Evolutionary conservation across 2,888 invertebrate genomes (phyloP).

Genomic region (Synergus gifuensis): DNA sequence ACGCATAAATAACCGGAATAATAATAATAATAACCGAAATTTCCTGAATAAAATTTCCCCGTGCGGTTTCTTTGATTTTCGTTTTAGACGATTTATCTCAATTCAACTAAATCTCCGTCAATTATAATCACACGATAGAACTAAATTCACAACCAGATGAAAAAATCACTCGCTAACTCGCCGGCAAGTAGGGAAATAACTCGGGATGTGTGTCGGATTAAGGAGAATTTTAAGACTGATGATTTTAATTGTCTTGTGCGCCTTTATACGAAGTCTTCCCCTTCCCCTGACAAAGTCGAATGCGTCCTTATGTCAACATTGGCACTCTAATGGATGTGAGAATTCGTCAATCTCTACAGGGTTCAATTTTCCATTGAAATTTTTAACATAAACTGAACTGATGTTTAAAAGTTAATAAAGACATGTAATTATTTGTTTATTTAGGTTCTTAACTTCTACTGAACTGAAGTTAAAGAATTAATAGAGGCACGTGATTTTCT

Average conservation of each 20-base stretch:
- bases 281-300: constrained; percentile 54
- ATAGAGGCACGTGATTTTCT: neutral
- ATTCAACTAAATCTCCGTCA: neutral
- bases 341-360: neutral
- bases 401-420: neutral
- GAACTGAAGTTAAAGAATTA: neutral
- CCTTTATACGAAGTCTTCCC: constrained; percentile 71
- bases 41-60: neutral
- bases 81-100: neutral
- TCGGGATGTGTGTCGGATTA: constrained; percentile 46
- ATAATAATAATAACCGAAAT: neutral
- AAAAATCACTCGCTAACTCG: neutral
- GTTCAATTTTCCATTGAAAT: constrained; percentile 4
- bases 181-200: constrained; percentile 14
- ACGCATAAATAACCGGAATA: constrained; percentile 70
- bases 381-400: neutral
- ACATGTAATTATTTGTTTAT: neutral
- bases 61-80: neutral
- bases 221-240: constrained; percentile 71
- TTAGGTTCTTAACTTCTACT: neutral
- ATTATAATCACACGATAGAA: neutral
- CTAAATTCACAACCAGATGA: neutral
- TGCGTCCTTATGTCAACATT: constrained; percentile 45
- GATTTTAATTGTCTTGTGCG: constrained; percentile 74
- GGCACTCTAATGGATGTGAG: constrained; percentile 34